phyloP scores from a whole-genome alignment of 2,113 vertebrate species.

The Gnathonemus longibarbis region DNA sequence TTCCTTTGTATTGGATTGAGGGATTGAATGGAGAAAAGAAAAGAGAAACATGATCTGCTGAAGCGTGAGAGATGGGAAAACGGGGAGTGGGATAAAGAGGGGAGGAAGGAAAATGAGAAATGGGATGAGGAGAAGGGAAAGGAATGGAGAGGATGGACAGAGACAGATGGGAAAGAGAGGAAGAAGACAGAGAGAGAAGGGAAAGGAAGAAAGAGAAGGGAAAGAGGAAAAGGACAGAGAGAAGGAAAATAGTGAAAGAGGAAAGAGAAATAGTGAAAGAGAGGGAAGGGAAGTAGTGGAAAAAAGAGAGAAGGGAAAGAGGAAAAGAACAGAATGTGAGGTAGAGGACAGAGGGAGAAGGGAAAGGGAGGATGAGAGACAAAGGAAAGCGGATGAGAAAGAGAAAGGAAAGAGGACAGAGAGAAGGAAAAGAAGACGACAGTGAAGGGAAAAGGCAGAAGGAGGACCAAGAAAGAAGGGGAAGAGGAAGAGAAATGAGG shows the following conservation, averaged over 20 bases:
- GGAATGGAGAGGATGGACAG: not conserved
- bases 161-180: not conserved
- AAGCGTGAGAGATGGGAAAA: conserved; percentile 20
- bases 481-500: not conserved
- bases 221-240: not conserved
- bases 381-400: not conserved
- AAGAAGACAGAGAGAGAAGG: not conserved
- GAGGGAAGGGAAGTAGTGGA: not conserved
- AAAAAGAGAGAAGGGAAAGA: not conserved
- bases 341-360: not conserved
- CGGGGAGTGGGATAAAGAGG: not conserved
- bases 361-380: not conserved
- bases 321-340: not conserved
- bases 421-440: no score
- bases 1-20: no score
- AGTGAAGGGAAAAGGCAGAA: not conserved
- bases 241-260: not conserved
- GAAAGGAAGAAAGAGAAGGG: not conserved
- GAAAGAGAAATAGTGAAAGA: not conserved
- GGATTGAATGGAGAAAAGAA: no score
- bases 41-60: conserved; percentile 12
- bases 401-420: not conserved
- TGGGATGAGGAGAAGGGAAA: not conserved
- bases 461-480: not conserved
- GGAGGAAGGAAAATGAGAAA: conserved; percentile 17